These are phyloP conservation scores for Nymphicus hollandicus DNA, from an alignment of 2,113 vertebrate genomes.

Conservation along the genomic window DNA sequence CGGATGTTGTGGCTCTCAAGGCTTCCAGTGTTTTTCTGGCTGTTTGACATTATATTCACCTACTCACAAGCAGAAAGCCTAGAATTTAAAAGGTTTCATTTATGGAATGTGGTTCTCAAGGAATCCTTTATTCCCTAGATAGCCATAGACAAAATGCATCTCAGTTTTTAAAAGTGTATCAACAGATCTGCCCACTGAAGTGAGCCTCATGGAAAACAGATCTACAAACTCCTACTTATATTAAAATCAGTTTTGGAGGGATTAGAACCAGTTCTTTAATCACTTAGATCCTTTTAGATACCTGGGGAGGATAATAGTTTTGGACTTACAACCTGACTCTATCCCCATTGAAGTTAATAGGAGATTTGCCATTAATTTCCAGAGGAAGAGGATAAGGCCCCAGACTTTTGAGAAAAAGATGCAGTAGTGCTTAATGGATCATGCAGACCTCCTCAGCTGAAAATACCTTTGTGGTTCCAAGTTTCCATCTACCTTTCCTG, in stretches of 20 bases:
- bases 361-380: slow-evolving; percentile 14
- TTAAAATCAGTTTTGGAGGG: neutral
- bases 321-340: neutral
- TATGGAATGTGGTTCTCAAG: neutral
- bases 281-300: neutral
- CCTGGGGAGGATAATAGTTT: neutral
- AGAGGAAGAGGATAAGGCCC: slow-evolving; percentile 35
- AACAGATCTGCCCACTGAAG: neutral
- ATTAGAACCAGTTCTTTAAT: neutral
- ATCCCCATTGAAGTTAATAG: neutral
- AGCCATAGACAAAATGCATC: neutral
- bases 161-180: neutral
- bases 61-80: neutral
- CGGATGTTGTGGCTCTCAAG: neutral
- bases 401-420: neutral
- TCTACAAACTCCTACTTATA: neutral
- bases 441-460: slow-evolving; percentile 59
- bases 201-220: neutral
- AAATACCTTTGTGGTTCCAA: slow-evolving; percentile 64
- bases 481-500: slow-evolving; percentile 68
- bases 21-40: neutral
- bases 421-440: slow-evolving; percentile 41
- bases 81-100: neutral
- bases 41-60: neutral
- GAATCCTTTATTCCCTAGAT: neutral